Conservation (phyloP, 2,113 vertebrate species). For the Tragulus kanchil region DNA sequence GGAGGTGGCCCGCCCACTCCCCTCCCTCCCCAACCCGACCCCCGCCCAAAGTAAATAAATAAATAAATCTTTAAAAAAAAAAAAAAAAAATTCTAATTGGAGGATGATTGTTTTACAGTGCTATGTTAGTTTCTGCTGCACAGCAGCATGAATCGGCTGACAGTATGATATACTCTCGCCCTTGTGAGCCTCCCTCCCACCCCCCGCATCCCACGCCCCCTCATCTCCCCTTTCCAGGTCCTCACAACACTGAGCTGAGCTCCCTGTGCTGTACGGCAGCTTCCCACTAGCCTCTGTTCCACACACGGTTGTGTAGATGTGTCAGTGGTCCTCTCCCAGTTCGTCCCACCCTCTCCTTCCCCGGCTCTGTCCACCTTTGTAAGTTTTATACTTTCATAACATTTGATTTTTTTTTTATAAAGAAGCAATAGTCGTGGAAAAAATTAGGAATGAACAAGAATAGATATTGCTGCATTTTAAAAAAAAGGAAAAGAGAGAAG, state of each 20-base stretch:
- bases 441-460: neutral
- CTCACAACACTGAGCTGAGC: neutral
- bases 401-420: neutral
- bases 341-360: neutral
- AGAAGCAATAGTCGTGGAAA: neutral
- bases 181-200: neutral
- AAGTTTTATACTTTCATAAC: neutral
- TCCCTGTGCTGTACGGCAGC: neutral
- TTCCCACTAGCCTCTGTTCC: neutral
- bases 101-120: neutral
- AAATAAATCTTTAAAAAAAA: too few species aligned
- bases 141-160: neutral
- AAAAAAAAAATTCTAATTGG: too few species aligned
- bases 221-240: neutral
- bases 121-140: neutral
- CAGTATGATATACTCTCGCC: neutral
- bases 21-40: too few species aligned
- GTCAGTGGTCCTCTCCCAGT: neutral
- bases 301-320: neutral
- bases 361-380: neutral
- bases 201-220: neutral
- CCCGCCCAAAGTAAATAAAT: too few species aligned
- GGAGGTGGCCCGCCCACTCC: too few species aligned
- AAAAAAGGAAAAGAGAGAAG: neutral
- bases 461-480: neutral